Conservation (phyloP, 2,888 invertebrate species). For the Dynastes hyllus region DNA sequence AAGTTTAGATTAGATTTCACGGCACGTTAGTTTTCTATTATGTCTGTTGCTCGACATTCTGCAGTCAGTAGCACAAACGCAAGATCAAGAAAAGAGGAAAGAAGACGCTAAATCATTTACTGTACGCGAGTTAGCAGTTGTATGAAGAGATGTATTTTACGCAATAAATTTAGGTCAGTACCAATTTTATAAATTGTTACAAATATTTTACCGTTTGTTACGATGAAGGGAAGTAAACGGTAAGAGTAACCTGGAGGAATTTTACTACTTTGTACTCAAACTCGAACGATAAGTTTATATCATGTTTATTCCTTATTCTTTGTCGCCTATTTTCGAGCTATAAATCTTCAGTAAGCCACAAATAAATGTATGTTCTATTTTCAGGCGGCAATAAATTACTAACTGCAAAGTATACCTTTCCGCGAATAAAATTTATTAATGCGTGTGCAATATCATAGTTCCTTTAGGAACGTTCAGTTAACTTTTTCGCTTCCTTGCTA, state of each 20-base stretch:
- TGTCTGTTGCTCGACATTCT: conserved; percentile 23
- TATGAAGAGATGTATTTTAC: background rate
- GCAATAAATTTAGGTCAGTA: background rate
- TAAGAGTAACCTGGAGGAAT: background rate
- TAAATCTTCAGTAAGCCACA: conserved; percentile 25
- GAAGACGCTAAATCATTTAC: background rate
- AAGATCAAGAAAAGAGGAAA: background rate
- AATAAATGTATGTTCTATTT: conserved; percentile 25
- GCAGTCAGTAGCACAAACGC: conserved; percentile 9
- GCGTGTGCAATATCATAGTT: conserved; percentile 11
- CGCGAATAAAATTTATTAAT: conserved; percentile 31
- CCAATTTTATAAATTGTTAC: background rate
- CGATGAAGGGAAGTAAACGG: background rate
- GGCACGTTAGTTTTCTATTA: conserved; percentile 50
- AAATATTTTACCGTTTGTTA: background rate
- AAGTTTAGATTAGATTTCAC: conserved; percentile 50
- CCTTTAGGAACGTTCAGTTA: background rate
- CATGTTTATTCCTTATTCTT: conserved; percentile 34
- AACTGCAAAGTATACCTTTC: conserved; percentile 19
- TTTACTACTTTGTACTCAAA: background rate
- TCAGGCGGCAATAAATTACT: conserved; percentile 1
- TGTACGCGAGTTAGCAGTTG: background rate
- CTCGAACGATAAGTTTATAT: conserved; percentile 3
- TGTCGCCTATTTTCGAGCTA: conserved; percentile 1
- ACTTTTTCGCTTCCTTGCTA: background rate